Percentiles rank a stretch among this genome's conserved stretches.
These are phyloP conservation scores for Chelonoidis abingdonii DNA, from an alignment of 2,113 vertebrate species.

Conservation along the genomic window DNA sequence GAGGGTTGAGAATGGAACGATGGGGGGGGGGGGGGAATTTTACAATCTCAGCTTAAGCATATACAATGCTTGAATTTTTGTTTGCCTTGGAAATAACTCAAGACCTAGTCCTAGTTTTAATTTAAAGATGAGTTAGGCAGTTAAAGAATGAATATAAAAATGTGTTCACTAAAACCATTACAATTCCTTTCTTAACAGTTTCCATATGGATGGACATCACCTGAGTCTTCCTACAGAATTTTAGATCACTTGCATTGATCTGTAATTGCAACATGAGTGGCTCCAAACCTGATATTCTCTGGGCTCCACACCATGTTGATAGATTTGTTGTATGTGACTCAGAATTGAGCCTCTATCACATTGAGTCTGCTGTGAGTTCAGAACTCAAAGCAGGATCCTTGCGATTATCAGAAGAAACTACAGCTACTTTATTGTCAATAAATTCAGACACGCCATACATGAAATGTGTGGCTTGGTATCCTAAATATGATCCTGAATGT, in stretches of 20 bases:
- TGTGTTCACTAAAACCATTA: not conserved
- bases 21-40: no score
- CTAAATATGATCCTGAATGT: slow-evolving; percentile 95
- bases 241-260: not conserved
- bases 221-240: slow-evolving; percentile 29
- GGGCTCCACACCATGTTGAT: slow-evolving; percentile 97
- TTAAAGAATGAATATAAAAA: not conserved
- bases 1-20: not conserved
- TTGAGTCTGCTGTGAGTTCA: slow-evolving; percentile 87
- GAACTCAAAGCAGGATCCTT: slow-evolving; percentile 92
- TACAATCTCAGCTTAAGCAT: not conserved
- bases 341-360: slow-evolving; percentile 94
- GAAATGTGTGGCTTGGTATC: slow-evolving; percentile 99
- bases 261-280: slow-evolving; percentile 86
- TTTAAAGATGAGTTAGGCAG: not conserved
- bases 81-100: not conserved
- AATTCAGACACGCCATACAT: slow-evolving; percentile 98
- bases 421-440: slow-evolving; percentile 93
- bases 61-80: accelerated
- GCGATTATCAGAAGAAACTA: slow-evolving; percentile 91
- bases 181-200: slow-evolving; percentile 53
- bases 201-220: slow-evolving; percentile 73
- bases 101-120: not conserved
- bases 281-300: slow-evolving; percentile 96
- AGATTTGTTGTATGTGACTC: slow-evolving; percentile 97